Evolutionary conservation across 2,888 invertebrate genomes (phyloP), one percentile per base, ranked within the genome.

Genomic region (Polyploca ridens): DNA sequence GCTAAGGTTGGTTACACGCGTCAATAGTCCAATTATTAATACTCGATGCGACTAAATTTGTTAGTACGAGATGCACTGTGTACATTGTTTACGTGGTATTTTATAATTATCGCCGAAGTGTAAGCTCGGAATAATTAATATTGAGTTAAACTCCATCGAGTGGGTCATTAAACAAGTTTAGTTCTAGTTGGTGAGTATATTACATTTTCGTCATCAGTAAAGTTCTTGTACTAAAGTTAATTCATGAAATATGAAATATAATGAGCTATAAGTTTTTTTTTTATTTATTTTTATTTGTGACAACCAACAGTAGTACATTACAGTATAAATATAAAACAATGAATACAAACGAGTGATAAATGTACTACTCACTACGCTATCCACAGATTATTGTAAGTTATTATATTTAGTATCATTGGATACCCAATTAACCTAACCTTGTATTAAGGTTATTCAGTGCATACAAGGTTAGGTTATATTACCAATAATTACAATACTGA

Each of bases 1-100:
- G 62, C 38, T 54, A 35, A 14, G 13, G 41, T 59, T 62, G 63
- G 65, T 64, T 64, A 33, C 60, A 57, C 59, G 65, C 63, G 44
- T 65, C 68, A 65, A 67, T 69, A 62, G 68, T 67, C 66, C 61
- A 63, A 60, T 66, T 70, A 70, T 72, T 69, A 69, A 64, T 62
- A 66, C 59, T 65, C 64, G 69, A 64, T 72, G 69, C 64, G 63
- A 62, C 63, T 70, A 62, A 64, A 69, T 67, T 65, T 62, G 64
- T 46, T 67, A 63, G 63, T 66, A 54, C 10, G 54, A 54, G 54
- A 54, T 54, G 54, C 54, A 54, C 19, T 54, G 54, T 54, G 19
- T 54, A 54, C 19, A 19, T 54, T 19, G 19, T 54, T 19, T 19
- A 54, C 54, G 19, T 54, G 54, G 19, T 14, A 54, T 54, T 16